phyloP scores from a whole-genome alignment of 2,113 vertebrate species.

The Peromyscus polionotus region DNA sequence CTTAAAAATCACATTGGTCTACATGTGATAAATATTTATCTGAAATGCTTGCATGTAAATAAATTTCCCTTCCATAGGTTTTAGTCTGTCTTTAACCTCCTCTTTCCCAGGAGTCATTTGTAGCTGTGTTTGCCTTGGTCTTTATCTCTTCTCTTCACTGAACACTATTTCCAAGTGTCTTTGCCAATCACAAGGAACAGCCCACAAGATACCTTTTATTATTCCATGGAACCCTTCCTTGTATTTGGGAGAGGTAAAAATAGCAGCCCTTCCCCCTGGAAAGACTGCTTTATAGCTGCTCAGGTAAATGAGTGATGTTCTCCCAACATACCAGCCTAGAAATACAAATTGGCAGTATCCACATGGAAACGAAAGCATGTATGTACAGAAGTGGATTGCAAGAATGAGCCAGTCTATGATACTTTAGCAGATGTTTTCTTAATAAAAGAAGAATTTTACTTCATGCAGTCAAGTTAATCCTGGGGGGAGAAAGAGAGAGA shows the following conservation, averaged over 20 bases:
- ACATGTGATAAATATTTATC: constrained; percentile 27
- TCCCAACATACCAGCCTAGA: background rate
- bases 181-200: background rate
- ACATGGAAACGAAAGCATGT: background rate
- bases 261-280: background rate
- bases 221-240: background rate
- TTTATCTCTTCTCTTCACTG: background rate
- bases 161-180: background rate
- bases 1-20: constrained; percentile 20
- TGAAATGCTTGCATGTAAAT: constrained; percentile 28
- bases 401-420: constrained; percentile 3
- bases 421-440: background rate
- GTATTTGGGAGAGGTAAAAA: background rate
- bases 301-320: background rate
- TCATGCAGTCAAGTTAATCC: background rate
- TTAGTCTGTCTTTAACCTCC: constrained; percentile 21
- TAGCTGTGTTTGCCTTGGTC: background rate
- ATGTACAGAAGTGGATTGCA: background rate
- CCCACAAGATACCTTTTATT: background rate
- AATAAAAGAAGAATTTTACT: background rate
- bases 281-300: background rate
- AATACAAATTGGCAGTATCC: background rate
- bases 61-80: background rate
- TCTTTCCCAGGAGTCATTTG: background rate
- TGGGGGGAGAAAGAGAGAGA: background rate